Evolutionary conservation across 2,797 vertebrate genomes (phyloP).

Genomic region (Brachyrhaphis roseni): DNA sequence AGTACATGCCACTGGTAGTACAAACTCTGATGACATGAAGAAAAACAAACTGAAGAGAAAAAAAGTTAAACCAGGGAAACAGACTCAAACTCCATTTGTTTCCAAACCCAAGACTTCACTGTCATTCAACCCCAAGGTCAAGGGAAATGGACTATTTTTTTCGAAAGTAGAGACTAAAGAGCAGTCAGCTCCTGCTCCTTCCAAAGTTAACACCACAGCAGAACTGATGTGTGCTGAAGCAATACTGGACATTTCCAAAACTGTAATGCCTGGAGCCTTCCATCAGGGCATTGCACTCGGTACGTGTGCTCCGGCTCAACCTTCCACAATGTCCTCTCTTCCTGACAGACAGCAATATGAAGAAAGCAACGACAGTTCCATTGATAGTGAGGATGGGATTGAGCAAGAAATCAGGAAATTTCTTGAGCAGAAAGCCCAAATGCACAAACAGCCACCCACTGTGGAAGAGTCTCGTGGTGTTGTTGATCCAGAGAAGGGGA

Average conservation of each 20-base stretch:
- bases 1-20: conserved; percentile 42
- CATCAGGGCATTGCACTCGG: conserved; percentile 57
- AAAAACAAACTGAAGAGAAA: conserved; percentile 76
- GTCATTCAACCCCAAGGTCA: conserved; percentile 47
- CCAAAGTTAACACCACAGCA: conserved; percentile 87
- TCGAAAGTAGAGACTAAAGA: conserved; percentile 61
- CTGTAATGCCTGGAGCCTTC: conserved; percentile 86
- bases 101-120: conserved; percentile 47
- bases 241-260: conserved; percentile 97
- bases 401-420: conserved; percentile 94
- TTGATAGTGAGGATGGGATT: conserved; percentile 96
- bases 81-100: conserved; percentile 21
- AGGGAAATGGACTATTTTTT: conserved; percentile 63
- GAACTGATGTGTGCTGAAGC: conserved; percentile 97
- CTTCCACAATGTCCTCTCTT: conserved; percentile 34
- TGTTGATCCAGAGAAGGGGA: conserved; percentile 49
- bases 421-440: conserved; percentile 91
- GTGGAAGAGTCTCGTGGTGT: conserved; percentile 27
- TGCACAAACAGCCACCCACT: conserved; percentile 71
- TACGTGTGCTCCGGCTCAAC: conserved; percentile 45
- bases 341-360: conserved; percentile 53
- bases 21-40: conserved; percentile 69
- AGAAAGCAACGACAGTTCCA: conserved; percentile 84
- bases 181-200: conserved; percentile 46
- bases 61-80: conserved; percentile 69